These are phyloP conservation scores for Galeopterus variegatus DNA, from an alignment of 2,113 vertebrate genomes.

Conservation along the genomic window DNA sequence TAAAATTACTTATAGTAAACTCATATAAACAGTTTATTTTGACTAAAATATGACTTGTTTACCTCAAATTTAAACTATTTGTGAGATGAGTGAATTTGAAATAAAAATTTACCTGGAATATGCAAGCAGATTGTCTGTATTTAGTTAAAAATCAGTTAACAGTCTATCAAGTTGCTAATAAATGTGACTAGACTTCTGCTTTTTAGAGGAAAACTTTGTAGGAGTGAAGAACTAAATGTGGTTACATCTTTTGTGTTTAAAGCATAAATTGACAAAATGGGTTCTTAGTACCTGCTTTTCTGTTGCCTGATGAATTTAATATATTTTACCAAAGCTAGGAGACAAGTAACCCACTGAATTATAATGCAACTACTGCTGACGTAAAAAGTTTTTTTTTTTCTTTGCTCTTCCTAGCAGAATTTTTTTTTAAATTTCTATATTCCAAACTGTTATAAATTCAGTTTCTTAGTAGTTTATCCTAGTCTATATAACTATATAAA, in stretches of 20 bases:
- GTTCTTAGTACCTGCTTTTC: slow-evolving; percentile 51
- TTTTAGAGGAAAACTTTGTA: slow-evolving; percentile 28
- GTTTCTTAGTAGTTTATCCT: slow-evolving; percentile 1
- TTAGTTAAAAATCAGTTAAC: slow-evolving; percentile 29
- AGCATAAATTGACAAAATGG: slow-evolving; percentile 26
- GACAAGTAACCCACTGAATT: neutral
- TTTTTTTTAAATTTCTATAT: slow-evolving; percentile 24
- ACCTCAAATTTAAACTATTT: neutral
- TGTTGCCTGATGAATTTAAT: slow-evolving; percentile 43
- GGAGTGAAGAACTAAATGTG: neutral
- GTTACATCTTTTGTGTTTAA: slow-evolving; percentile 31
- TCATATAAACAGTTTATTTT: neutral
- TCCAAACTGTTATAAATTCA: slow-evolving; percentile 17
- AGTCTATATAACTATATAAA: neutral
- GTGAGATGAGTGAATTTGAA: neutral
- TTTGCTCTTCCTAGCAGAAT: slow-evolving; percentile 47
- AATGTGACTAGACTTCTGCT: slow-evolving; percentile 20
- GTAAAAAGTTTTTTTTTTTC: neutral
- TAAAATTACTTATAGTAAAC: neutral
- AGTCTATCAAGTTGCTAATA: slow-evolving; percentile 13
- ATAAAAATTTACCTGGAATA: slow-evolving; percentile 7
- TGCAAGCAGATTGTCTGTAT: neutral
- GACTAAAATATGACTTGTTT: slow-evolving; percentile 15
- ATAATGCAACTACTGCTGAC: slow-evolving; percentile 12
- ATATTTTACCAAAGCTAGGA: slow-evolving; percentile 40